Evolutionary conservation across 2,888 invertebrate genomes (phyloP).

Genomic region (Orthosia gracilis): DNA sequence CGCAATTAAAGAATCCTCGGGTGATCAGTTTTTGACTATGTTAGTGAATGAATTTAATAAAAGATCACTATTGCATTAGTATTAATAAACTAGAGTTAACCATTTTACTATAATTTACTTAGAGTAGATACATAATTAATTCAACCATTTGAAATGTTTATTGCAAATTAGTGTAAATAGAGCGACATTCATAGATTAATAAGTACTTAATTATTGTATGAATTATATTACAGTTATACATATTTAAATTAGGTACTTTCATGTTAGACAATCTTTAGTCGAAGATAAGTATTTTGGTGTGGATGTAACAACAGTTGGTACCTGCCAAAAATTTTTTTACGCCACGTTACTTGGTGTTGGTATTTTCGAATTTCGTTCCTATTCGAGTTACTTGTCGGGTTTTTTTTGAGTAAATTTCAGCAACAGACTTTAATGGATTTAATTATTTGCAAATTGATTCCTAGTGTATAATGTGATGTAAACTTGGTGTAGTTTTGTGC

Average conservation of each 20-base stretch:
- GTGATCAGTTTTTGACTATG: not conserved
- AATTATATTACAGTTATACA: not conserved
- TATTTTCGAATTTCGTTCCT: not conserved
- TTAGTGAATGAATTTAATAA: not conserved
- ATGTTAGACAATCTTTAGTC: not conserved
- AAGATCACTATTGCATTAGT: not conserved
- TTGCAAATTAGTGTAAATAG: slow-evolving; percentile 43
- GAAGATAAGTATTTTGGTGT: not conserved
- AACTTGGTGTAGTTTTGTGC: too few relatives aligned
- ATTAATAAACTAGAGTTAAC: not conserved
- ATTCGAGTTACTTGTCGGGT: too few relatives aligned
- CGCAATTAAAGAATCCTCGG: not conserved
- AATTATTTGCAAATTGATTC: too few relatives aligned
- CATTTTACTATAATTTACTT: not conserved
- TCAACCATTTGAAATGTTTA: slow-evolving; percentile 37
- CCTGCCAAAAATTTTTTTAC: not conserved
- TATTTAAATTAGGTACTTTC: slow-evolving; percentile 4
- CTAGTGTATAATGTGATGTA: too few relatives aligned
- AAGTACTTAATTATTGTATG: slow-evolving; percentile 28
- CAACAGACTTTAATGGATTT: too few relatives aligned
- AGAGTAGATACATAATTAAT: not conserved
- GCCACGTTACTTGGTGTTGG: not conserved
- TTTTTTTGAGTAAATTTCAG: too few relatives aligned
- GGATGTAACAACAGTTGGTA: not conserved
- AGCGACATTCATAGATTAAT: slow-evolving; percentile 38